phyloP scores from a whole-genome alignment of 2,797 vertebrate genomes.

The Sebastes goodei region DNA sequence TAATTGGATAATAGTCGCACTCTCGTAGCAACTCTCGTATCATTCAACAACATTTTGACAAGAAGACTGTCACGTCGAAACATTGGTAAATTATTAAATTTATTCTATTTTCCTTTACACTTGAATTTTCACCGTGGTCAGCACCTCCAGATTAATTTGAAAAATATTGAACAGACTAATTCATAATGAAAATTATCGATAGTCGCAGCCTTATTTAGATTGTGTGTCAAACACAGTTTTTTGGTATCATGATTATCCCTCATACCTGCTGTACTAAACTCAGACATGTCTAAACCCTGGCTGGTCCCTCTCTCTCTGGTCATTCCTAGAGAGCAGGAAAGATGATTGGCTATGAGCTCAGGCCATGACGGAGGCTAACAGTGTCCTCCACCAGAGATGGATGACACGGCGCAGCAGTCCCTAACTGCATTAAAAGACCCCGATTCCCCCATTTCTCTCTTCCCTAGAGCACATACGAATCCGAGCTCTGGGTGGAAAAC shows the following conservation, averaged over 20 bases:
- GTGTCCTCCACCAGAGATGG: conserved; percentile 43
- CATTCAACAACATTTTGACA: too few relatives aligned
- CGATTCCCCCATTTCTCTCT: conserved; percentile 3
- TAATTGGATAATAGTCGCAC: not conserved
- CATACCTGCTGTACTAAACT: not conserved
- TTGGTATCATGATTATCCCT: not conserved
- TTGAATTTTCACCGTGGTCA: too few relatives aligned
- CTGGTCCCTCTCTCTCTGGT: not conserved
- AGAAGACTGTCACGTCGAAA: too few relatives aligned
- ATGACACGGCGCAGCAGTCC: conserved; percentile 19
- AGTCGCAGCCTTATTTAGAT: not conserved
- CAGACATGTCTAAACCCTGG: not conserved
- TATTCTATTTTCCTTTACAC: too few relatives aligned
- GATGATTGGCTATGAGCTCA: conserved; percentile 21
- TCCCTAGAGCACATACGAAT: conserved; percentile 28
- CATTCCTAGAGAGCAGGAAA: conserved; percentile 26
- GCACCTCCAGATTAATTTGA: not conserved
- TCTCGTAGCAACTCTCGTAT: too few relatives aligned
- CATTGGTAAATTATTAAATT: too few relatives aligned
- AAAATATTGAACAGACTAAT: not conserved
- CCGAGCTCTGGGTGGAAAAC: conserved; percentile 18
- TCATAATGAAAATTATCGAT: not conserved
- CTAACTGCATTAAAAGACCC: conserved; percentile 41
- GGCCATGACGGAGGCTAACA: conserved; percentile 4
- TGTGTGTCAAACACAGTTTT: not conserved